Evolutionary conservation across 2,113 vertebrate genomes (phyloP).

Genomic region (Gasterosteus nipponicus): DNA sequence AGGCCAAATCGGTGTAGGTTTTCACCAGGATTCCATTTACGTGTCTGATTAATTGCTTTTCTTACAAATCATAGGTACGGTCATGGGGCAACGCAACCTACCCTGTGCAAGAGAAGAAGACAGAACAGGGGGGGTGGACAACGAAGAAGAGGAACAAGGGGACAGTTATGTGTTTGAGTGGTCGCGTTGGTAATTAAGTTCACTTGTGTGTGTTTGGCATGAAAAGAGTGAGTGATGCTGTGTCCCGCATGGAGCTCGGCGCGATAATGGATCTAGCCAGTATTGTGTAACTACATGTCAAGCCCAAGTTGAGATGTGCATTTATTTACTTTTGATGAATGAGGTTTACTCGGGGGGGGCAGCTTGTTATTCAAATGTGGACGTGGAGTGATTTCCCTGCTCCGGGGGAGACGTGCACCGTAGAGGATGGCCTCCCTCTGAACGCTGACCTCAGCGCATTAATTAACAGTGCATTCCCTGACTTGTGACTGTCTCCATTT

Average conservation of each 20-base stretch:
- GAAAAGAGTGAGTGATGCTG: constrained; percentile 30
- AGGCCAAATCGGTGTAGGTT: constrained; percentile 64
- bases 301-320: constrained; percentile 36
- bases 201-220: constrained; percentile 29
- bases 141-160: constrained; percentile 37
- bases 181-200: constrained; percentile 42
- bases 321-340: constrained; percentile 58
- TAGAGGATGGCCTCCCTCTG: constrained; percentile 42
- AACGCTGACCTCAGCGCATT: constrained; percentile 43
- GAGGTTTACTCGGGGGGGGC: constrained; percentile 48
- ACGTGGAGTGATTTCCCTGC: constrained; percentile 45
- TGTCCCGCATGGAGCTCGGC: constrained; percentile 13
- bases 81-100: constrained; percentile 22
- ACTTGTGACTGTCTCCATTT: constrained; percentile 34
- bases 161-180: constrained; percentile 43
- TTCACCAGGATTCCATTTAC: constrained; percentile 81
- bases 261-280: constrained; percentile 27
- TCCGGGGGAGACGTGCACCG: constrained; percentile 33
- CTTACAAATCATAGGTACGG: constrained; percentile 70
- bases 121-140: constrained; percentile 8
- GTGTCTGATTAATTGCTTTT: constrained; percentile 78
- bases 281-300: constrained; percentile 44
- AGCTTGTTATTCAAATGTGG: constrained; percentile 54
- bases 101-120: constrained; percentile 10
- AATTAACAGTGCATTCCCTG: constrained; percentile 17